Percentiles rank a stretch among this genome's conserved stretches.
phyloP scores from a whole-genome alignment of 2,113 vertebrate species.

The Cheilinus undulatus region DNA sequence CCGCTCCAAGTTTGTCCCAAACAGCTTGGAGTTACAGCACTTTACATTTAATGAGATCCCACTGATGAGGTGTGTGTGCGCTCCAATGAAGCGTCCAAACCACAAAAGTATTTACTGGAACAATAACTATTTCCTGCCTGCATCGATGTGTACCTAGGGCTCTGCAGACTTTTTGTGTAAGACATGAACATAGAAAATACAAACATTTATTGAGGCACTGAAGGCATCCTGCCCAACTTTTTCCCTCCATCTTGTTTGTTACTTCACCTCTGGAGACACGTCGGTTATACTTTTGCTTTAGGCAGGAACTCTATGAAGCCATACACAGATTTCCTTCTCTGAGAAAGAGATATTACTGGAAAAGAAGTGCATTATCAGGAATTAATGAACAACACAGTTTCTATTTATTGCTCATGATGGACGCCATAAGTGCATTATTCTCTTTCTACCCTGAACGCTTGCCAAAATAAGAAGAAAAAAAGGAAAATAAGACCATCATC shows the following conservation, averaged over 20 bases:
- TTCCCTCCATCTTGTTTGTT: constrained; percentile 20
- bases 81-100: constrained; percentile 49
- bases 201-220: constrained; percentile 35
- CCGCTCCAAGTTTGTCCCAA: constrained; percentile 77
- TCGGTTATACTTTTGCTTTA: constrained; percentile 37
- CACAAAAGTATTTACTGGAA: constrained; percentile 58
- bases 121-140: constrained; percentile 53
- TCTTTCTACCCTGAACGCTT: no score
- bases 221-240: constrained; percentile 57
- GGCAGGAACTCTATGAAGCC: constrained; percentile 51
- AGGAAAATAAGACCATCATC: no score
- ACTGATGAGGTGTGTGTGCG: constrained; percentile 57
- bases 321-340: background rate
- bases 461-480: no score
- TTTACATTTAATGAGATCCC: constrained; percentile 66
- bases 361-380: background rate
- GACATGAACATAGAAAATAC: constrained; percentile 25
- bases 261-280: constrained; percentile 51
- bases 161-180: constrained; percentile 34
- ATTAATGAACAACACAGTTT: no score
- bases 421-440: no score
- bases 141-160: constrained; percentile 34
- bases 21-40: constrained; percentile 75
- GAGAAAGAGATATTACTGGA: background rate
- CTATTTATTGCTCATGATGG: no score